Percentiles rank a stretch among this genome's conserved stretches.
Evolutionary conservation across 2,797 vertebrate species (phyloP).

Genomic region (Semotilus atromaculatus): DNA sequence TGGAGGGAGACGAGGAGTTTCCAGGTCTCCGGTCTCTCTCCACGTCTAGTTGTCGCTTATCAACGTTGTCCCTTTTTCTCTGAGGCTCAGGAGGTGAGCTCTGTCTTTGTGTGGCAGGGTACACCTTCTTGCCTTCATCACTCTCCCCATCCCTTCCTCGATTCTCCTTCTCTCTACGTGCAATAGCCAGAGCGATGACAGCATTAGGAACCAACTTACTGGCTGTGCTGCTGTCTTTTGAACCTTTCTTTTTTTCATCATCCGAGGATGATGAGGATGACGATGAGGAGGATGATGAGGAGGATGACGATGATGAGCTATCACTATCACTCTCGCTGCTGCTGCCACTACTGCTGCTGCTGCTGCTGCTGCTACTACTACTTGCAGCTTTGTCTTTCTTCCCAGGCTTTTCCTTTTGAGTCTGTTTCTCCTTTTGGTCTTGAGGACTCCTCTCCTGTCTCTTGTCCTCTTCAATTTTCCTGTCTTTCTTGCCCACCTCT

Average conservation of each 20-base stretch:
- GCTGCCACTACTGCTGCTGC: constrained; percentile 62
- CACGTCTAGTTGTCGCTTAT: constrained; percentile 2
- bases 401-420: constrained; percentile 39
- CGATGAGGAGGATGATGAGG: constrained; percentile 71
- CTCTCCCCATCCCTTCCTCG: background rate
- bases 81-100: background rate
- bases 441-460: constrained; percentile 47
- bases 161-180: constrained; percentile 38
- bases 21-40: constrained; percentile 28
- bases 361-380: constrained; percentile 64
- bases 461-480: constrained; percentile 9
- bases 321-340: constrained; percentile 63
- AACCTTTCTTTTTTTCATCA: constrained; percentile 41
- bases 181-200: constrained; percentile 41
- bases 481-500: constrained; percentile 37
- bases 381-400: constrained; percentile 58
- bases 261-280: constrained; percentile 73
- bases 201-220: constrained; percentile 4
- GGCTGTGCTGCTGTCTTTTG: constrained; percentile 45
- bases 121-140: constrained; percentile 59
- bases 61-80: constrained; percentile 2
- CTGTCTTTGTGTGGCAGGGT: constrained; percentile 42
- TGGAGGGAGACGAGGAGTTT: background rate
- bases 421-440: constrained; percentile 30
- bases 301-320: constrained; percentile 70